Evolutionary conservation across 2,113 vertebrate species (phyloP), one percentile per base, ranked within the genome.

Genomic region (Sorex fumeus): DNA sequence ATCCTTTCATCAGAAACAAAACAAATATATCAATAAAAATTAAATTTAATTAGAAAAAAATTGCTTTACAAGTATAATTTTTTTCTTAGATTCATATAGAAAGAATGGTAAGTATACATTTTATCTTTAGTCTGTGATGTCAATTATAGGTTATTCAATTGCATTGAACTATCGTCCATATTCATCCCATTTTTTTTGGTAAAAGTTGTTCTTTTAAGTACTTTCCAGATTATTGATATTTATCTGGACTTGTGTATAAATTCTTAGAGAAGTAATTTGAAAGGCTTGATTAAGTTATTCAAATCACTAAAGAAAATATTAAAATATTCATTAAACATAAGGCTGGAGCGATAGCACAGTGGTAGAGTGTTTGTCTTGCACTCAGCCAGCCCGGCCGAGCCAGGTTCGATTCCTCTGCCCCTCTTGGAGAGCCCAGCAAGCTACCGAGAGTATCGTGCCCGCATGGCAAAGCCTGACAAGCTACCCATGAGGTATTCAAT

Each of bases 1-100:
- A 15, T 72, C 23, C 79, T 84, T 60, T 92, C 32, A 90, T 30
- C 87, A 60, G 60, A 84, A 82, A 8, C 64, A 84, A 95, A 96
- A 90, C 77, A 93, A 91, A 91, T 81, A 81, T 78, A 88, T 6
- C 80, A 9, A 0, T 2, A 32, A 45, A 87, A 62, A 66, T 36
- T 5, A 23, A 15, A 12, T 27, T 30, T 92, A 40, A 25, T 71
- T 45, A 13, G 30, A 66, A 90, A 96, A 91, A 1, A 8, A 30
- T 30, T 85, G 53, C 19, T 93, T 84, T 94, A 25, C 34, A 64
- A 72, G 32, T 30, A 85, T 2, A 64, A 72, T 30, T 62, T 19
- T 25, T 34, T 80, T 27, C 9, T 82, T 50, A 76, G 25, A 47
- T 72, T 10, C 3, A 50, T n/a, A 16, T 6, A 75, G 13, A 6